These are phyloP conservation scores for Pentalonia nigronervosa DNA, from an alignment of 1,140 invertebrate genomes.

Conservation along the genomic window DNA sequence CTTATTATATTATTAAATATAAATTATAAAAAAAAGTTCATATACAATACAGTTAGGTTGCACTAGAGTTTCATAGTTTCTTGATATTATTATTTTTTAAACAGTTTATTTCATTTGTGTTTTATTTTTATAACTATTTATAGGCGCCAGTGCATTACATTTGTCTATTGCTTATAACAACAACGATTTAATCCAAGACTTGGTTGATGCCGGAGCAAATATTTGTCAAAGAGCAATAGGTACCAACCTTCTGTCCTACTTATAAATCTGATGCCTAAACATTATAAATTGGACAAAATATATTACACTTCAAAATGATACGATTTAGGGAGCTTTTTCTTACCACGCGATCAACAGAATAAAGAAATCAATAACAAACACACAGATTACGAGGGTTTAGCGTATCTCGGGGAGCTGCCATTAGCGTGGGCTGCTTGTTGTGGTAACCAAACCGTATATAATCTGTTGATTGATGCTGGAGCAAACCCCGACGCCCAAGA, in stretches of 20 bases:
- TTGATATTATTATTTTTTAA: neutral
- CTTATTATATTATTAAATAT: no score
- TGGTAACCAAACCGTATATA: constrained; percentile 97
- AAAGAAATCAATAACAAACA: constrained; percentile 72
- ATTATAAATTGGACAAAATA: no score
- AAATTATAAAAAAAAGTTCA: no score
- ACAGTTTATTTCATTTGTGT: neutral
- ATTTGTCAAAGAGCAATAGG: constrained; percentile 92
- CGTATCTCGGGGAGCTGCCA: constrained; percentile 95
- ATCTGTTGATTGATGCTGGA: constrained; percentile 87
- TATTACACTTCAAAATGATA: neutral
- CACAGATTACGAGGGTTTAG: constrained; percentile 94
- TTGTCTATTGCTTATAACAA: constrained; percentile 96
- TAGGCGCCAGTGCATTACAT: constrained; percentile 91
- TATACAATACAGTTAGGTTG: neutral
- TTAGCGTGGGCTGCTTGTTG: constrained; percentile 96
- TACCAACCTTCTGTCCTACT: constrained; percentile 60
- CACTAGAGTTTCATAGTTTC: neutral
- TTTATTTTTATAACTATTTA: neutral
- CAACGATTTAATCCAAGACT: constrained; percentile 91
- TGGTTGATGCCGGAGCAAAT: constrained; percentile 89
- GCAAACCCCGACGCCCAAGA: constrained; percentile 93
- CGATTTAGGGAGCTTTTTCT: constrained; percentile 80
- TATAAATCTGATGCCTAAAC: no score
- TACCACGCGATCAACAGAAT: constrained; percentile 88